These are phyloP conservation scores for Cheilosia variabilis DNA, from an alignment of 2,888 invertebrate species.

Conservation along the genomic window DNA sequence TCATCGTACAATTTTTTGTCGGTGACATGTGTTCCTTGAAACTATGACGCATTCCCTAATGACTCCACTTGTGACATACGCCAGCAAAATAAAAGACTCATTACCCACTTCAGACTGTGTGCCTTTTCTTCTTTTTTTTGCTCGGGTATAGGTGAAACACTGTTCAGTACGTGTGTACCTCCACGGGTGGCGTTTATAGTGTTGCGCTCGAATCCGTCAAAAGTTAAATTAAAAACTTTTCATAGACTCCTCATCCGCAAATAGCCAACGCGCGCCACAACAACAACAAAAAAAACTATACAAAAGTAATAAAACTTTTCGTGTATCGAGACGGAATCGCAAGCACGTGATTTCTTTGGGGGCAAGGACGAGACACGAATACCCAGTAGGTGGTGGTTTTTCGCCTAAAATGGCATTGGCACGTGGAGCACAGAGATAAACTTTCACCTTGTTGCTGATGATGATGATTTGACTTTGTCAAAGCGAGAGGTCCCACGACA, in stretches of 20 bases:
- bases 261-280: background rate
- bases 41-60: slow-evolving; percentile 35
- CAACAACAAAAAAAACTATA: background rate
- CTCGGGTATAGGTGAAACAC: background rate
- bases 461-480: too few species aligned
- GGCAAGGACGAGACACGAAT: slow-evolving; percentile 61
- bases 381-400: slow-evolving; percentile 47
- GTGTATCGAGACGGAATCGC: slow-evolving; percentile 49
- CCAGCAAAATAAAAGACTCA: slow-evolving; percentile 14
- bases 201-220: slow-evolving; percentile 4
- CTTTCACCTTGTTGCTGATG: slow-evolving; percentile 13
- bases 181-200: slow-evolving; percentile 6
- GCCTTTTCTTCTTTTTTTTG: background rate
- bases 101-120: slow-evolving; percentile 4
- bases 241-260: slow-evolving; percentile 39
- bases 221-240: slow-evolving; percentile 49
- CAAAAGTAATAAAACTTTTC: slow-evolving; percentile 10
- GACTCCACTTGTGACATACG: slow-evolving; percentile 23
- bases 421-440: slow-evolving; percentile 42
- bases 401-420: slow-evolving; percentile 46
- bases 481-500: slow-evolving; percentile 6
- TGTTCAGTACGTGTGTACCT: slow-evolving; percentile 12
- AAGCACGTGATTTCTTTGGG: slow-evolving; percentile 54
- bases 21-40: slow-evolving; percentile 26
- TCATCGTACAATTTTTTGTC: background rate